phyloP scores from a whole-genome alignment of 2,888 invertebrate genomes.

The Taphrorychus bicolor region DNA sequence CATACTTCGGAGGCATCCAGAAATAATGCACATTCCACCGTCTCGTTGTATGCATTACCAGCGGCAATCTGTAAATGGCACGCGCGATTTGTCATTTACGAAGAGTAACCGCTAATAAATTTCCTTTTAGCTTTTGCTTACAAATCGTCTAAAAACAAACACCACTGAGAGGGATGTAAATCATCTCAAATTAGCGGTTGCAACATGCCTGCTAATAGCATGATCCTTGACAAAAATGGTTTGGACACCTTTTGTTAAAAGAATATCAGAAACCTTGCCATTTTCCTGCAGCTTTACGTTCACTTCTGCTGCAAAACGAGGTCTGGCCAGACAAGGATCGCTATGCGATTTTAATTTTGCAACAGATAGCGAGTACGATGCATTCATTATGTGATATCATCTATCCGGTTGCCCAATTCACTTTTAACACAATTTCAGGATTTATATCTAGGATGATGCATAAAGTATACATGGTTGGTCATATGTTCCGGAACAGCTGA shows the following conservation, averaged over 20 bases:
- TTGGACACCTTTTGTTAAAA: conserved; percentile 21
- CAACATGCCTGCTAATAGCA: background rate
- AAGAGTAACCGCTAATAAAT: background rate
- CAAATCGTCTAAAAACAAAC: no score
- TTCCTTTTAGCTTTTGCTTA: background rate
- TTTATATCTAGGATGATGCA: conserved; percentile 46
- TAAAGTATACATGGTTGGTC: conserved; percentile 49
- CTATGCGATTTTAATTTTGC: conserved; percentile 19
- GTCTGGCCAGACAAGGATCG: conserved; percentile 24
- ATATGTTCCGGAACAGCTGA: no score
- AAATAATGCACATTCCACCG: background rate
- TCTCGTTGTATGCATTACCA: background rate
- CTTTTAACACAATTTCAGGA: background rate
- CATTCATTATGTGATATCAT: conserved; percentile 17
- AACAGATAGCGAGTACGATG: conserved; percentile 4
- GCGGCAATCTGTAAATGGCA: background rate
- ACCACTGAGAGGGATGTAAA: no score
- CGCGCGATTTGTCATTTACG: background rate
- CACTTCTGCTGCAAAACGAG: conserved; percentile 24
- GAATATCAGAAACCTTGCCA: conserved; percentile 28
- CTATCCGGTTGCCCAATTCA: conserved; percentile 21
- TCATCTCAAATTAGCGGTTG: background rate
- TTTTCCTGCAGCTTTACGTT: conserved; percentile 29
- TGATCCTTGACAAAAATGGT: conserved; percentile 17
- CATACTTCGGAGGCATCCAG: background rate